Base-by-base conservation (phyloP, 1,140 invertebrate species). In the Drosophila serrata region DNA sequence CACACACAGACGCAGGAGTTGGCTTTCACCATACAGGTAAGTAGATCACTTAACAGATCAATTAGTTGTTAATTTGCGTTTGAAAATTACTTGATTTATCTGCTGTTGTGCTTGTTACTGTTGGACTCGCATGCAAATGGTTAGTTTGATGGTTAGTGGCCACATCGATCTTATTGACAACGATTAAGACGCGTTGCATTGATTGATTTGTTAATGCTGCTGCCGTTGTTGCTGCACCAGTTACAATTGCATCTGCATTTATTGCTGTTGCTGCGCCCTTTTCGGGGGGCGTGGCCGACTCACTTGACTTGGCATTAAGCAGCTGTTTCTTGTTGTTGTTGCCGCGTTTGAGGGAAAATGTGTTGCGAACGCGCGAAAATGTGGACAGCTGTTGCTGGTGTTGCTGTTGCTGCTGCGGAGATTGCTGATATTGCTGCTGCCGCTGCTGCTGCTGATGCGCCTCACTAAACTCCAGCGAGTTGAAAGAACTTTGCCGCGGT, bases 311-410 rank as follows among this genome's bases (percentile, higher is more conserved):
- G 55, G 64, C 68, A 74, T 72, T 79, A 51, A 42, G 43, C 45
- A 56, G 48, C 48, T 59, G 62, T 58, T 85, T 85, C 49, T 43
- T 64, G 57, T 40, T 75, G 59, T 69, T 69, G 61, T 45, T 74
- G 51, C 37, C 75, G 45, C 86, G 86, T 60, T 67, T 68, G 8
- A 91, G 51, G 39, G 87, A 91, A 65, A 92, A 91, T 53, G 86
- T 92, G 65, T 91, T 92, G 53, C 91, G 82, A 57, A 92, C 90
- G 81, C 91, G 91, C 49, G 90, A 80, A 91, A 92, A 92, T 77
- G 91, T 92, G 49, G 90, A 92, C 69, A 91, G 80, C 63, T 88
- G 82, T 57, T 84, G 84, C 53, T 84, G 79, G 22, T 24, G 81
- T 35, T 42, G 73, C 11, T 60, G 73, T 9, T 60, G 59, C 19